Percentiles rank a stretch among this genome's conserved stretches.
These are phyloP conservation scores for Ornithorhynchus anatinus DNA, from an alignment of 2,113 vertebrate genomes.

Conservation along the genomic window DNA sequence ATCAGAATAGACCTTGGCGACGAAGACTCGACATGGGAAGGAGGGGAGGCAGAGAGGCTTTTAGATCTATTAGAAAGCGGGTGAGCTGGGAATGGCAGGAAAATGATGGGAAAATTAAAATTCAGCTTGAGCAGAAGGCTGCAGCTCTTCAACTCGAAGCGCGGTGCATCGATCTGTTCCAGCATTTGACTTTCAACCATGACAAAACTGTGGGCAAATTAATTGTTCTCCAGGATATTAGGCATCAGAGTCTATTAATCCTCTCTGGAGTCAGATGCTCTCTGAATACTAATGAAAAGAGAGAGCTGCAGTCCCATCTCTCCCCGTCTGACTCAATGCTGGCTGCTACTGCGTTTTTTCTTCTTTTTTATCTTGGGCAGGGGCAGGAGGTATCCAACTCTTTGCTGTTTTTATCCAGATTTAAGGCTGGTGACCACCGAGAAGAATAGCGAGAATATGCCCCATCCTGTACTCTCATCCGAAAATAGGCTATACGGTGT, in stretches of 20 bases:
- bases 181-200: constrained; percentile 99
- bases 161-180: constrained; percentile 99
- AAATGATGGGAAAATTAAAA: constrained; percentile 93
- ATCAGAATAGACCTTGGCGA: constrained; percentile 57
- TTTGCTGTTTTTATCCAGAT: constrained; percentile 56
- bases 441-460: constrained; percentile 57
- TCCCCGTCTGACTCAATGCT: constrained; percentile 48
- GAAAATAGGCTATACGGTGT: constrained; percentile 19
- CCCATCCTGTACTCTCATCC: constrained; percentile 47
- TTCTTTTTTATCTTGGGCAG: not conserved
- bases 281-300: constrained; percentile 94
- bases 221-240: constrained; percentile 99
- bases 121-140: constrained; percentile 91
- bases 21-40: constrained; percentile 60
- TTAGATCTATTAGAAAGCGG: constrained; percentile 74
- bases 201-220: constrained; percentile 99
- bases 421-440: constrained; percentile 57
- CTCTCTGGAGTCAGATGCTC: constrained; percentile 91
- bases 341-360: constrained; percentile 46
- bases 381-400: constrained; percentile 35
- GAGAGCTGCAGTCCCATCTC: constrained; percentile 79
- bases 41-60: constrained; percentile 64
- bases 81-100: constrained; percentile 82
- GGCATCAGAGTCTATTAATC: constrained; percentile 99
- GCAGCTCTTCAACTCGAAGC: constrained; percentile 87